Percentiles rank a stretch among this genome's conserved stretches.
These are phyloP conservation scores for Macropus fuliginosus DNA, from an alignment of 2,797 vertebrate genomes.

Conservation along the genomic window DNA sequence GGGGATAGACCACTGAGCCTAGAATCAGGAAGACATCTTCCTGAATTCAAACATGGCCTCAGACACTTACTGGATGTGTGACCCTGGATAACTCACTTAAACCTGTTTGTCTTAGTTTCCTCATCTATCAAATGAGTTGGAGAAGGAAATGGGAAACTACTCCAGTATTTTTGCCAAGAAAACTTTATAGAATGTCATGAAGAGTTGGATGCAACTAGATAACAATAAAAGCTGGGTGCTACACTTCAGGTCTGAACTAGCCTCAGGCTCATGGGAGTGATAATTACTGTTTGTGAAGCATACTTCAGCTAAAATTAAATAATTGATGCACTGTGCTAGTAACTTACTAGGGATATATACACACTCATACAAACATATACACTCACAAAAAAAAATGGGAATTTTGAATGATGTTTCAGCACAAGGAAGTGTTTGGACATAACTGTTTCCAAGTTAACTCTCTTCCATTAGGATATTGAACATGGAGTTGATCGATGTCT, in stretches of 20 bases:
- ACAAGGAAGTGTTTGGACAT: background rate
- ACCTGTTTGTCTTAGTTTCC: background rate
- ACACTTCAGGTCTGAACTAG: background rate
- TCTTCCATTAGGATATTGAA: background rate
- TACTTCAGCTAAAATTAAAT: background rate
- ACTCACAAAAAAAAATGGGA: background rate
- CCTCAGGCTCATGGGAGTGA: background rate
- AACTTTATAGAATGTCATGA: background rate
- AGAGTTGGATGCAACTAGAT: background rate
- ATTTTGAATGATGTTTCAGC: background rate
- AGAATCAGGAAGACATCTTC: no score
- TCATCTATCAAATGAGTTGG: background rate
- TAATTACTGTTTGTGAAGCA: background rate
- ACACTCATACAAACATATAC: background rate
- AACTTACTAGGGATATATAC: background rate
- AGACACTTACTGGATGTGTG: background rate
- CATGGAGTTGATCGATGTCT: background rate
- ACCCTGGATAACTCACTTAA: background rate
- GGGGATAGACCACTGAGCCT: no score
- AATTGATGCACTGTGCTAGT: background rate
- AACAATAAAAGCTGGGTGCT: background rate
- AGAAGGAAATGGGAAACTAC: background rate
- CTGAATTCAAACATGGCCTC: background rate
- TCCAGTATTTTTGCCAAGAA: background rate
- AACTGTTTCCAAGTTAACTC: background rate